Conservation (phyloP, 53 echinoderm and acorn worm species). For the Holothuria leucospilota region DNA sequence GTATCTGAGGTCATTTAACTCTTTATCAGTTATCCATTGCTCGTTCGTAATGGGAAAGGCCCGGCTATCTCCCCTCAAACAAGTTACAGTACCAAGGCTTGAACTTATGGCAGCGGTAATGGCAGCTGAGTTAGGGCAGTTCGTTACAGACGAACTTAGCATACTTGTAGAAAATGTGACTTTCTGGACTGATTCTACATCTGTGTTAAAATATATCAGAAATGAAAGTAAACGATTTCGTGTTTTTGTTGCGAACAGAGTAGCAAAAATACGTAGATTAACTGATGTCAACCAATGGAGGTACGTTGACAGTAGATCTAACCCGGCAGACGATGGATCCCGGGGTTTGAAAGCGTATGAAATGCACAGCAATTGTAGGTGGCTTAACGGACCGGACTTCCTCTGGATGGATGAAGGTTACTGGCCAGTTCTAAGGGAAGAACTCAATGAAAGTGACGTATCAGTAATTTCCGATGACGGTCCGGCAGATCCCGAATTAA, state of each 20-base stretch:
- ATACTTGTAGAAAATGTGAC: conserved; percentile 14
- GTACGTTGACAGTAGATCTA: conserved; percentile 41
- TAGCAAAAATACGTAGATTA: conserved; percentile 46
- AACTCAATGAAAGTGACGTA: background rate
- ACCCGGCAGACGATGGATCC: conserved; percentile 69
- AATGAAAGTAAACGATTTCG: conserved; percentile 54
- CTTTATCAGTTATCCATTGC: background rate
- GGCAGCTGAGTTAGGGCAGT: too few species aligned
- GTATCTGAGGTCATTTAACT: conserved; percentile 25
- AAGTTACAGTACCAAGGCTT: conserved; percentile 55
- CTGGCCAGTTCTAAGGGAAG: conserved; percentile 34
- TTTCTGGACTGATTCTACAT: conserved; percentile 71
- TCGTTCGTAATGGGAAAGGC: conserved; percentile 61
- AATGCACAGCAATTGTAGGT: conserved; percentile 38
- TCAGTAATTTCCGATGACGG: background rate
- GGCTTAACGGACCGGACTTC: conserved; percentile 63
- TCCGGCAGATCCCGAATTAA: background rate
- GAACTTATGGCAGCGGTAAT: conserved; percentile 70
- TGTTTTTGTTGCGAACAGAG: conserved; percentile 66
- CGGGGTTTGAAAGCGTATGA: conserved; percentile 37
- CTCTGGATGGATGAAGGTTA: conserved; percentile 43
- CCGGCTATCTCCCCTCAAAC: conserved; percentile 57
- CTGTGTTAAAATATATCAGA: too few species aligned
- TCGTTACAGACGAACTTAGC: too few species aligned
- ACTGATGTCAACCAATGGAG: conserved; percentile 51